A percentile compares a stretch with the other conserved stretches of the same genome.
Evolutionary conservation across 2,888 invertebrate species (phyloP).

Genomic region (Clusia tigrina): DNA sequence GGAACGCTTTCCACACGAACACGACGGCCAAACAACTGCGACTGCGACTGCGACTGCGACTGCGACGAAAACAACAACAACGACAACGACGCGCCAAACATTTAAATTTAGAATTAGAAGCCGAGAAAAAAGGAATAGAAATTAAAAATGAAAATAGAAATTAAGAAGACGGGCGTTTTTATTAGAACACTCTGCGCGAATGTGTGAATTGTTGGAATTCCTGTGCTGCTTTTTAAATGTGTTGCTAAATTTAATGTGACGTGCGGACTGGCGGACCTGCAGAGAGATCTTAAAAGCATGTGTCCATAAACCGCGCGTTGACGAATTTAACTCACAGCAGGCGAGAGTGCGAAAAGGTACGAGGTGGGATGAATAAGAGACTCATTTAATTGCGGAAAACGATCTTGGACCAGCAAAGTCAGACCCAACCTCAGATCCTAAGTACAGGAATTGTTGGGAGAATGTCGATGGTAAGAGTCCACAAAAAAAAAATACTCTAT

Average conservation of each 20-base stretch:
- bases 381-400: too few relatives aligned
- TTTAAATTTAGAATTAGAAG: constrained; percentile 19
- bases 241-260: neutral
- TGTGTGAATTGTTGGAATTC: constrained; percentile 24
- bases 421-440: too few relatives aligned
- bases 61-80: constrained; percentile 14
- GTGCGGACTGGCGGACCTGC: neutral
- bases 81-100: constrained; percentile 10
- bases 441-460: too few relatives aligned
- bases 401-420: too few relatives aligned
- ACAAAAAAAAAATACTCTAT: too few relatives aligned
- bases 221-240: neutral
- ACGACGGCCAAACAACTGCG: neutral
- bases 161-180: neutral
- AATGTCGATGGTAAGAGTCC: too few relatives aligned
- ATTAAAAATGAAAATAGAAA: constrained; percentile 1
- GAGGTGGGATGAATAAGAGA: too few relatives aligned
- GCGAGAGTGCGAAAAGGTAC: too few relatives aligned
- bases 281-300: too few relatives aligned
- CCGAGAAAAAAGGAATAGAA: neutral
- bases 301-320: constrained; percentile 2
- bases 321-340: too few relatives aligned
- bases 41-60: too few relatives aligned
- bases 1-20: too few relatives aligned
- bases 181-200: neutral